Evolutionary conservation across 2,113 vertebrate genomes (phyloP), one percentile per base, ranked within the genome.

Genomic region (Podarcis raffonei): DNA sequence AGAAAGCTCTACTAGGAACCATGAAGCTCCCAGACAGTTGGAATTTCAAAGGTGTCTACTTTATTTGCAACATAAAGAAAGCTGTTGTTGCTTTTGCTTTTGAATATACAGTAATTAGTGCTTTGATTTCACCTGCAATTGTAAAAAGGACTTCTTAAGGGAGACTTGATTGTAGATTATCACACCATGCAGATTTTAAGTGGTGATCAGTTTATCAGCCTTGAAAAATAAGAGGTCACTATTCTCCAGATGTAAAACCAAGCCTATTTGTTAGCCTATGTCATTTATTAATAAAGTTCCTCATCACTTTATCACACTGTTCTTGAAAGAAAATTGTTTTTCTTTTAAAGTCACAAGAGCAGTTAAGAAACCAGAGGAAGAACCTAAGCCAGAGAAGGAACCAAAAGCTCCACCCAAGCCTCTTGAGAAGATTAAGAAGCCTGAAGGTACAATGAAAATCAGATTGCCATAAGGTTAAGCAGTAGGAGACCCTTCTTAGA

Each of bases 351-450:
- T 97, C 95, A 92, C 95, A 94, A 97, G 94, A 97, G 13, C 62
- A 13, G 87, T 39, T 69, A 97, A 96, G 94, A 96, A 91, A 93
- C 87, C 97, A 71, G 97, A 98, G 96, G 97, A 96, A 90, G 96
- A 97, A 94, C 95, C 96, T 88, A 95, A 95, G 93, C 97, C 97
- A 91, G 96, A 97, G 93, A 95, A 95, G 93, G 94, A 95, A 90
- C 96, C 97, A 88, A 95, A 95, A 94, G 96, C 97, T 89, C 96
- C 97, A 95, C 90, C 93, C 91, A 97, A 97, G 94, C 96, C 95
- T 94, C 66, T 95, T 93, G 97, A 97, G 94, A 97, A 97, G 94
- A 71, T 96, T 92, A 98, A 97, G 95, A 96, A 97, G 88, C 95
- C 97, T 69, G 93, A 95, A 94, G 97, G 98, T 94, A 98, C 94